Evolutionary conservation across 2,113 vertebrate genomes (phyloP).

Genomic region (Laticauda colubrina): DNA sequence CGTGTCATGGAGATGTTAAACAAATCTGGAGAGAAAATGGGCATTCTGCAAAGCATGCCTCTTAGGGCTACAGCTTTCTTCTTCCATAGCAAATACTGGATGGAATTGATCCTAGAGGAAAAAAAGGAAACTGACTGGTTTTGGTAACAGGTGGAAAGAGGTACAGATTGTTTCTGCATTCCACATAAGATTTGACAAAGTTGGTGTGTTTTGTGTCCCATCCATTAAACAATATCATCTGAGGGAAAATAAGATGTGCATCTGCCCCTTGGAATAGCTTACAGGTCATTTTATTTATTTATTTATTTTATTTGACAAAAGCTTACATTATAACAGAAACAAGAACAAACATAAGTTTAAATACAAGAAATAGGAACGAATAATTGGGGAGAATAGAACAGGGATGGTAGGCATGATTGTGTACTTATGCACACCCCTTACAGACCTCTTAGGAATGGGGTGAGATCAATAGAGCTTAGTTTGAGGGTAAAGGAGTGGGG

Average conservation of each 20-base stretch:
- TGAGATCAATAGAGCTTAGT: too few species aligned
- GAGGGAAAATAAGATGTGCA: not conserved
- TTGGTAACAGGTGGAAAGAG: not conserved
- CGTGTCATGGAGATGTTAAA: not conserved
- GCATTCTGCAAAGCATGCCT: not conserved
- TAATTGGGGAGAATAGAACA: too few species aligned
- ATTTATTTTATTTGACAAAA: too few species aligned
- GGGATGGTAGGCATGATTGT: too few species aligned
- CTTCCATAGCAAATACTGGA: not conserved
- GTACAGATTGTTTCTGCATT: not conserved
- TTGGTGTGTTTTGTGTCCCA: not conserved
- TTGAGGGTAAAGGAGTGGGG: too few species aligned
- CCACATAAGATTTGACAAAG: not conserved
- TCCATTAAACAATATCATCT: not conserved
- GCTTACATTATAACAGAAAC: too few species aligned
- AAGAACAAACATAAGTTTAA: too few species aligned
- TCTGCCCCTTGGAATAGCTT: not conserved
- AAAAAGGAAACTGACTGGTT: not conserved
- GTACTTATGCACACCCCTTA: too few species aligned
- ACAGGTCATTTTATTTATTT: not conserved
- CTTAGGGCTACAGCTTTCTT: not conserved
- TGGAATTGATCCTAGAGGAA: not conserved
- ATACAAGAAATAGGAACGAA: too few species aligned
- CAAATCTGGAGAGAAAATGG: not conserved
- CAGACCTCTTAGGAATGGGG: too few species aligned